Conservation (phyloP, 2,888 invertebrate species). For the Leptopilina myrica region DNA sequence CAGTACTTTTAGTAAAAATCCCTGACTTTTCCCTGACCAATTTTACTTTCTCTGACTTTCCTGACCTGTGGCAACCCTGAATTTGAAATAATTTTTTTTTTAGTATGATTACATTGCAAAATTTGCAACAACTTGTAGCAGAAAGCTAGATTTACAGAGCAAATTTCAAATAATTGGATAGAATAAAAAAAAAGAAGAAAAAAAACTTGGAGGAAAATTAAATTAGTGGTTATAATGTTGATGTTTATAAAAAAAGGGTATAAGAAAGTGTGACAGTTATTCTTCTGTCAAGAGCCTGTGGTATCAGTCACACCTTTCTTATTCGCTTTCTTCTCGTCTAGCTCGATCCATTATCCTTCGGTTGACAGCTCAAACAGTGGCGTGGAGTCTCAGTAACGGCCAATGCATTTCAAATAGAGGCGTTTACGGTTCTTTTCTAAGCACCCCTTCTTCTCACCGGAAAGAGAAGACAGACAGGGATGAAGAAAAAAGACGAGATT, state of each 20-base stretch:
- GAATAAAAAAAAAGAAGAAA: too few species aligned
- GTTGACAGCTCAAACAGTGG: conserved; percentile 71
- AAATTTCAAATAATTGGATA: too few species aligned
- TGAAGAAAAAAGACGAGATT: conserved; percentile 33
- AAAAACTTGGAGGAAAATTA: too few species aligned
- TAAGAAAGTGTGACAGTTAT: conserved; percentile 53
- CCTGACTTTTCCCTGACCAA: too few species aligned
- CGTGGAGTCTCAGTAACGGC: conserved; percentile 61
- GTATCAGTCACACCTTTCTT: conserved; percentile 25
- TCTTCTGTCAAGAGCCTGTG: conserved; percentile 55
- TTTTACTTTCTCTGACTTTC: too few species aligned
- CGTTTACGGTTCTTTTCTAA: conserved; percentile 51
- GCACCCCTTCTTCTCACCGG: conserved; percentile 24
- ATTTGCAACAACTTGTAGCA: too few species aligned
- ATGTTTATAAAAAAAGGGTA: background rate
- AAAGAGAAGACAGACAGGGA: background rate
- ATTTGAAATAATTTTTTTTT: too few species aligned
- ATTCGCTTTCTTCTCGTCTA: conserved; percentile 33
- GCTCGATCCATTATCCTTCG: conserved; percentile 70
- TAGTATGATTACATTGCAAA: too few species aligned
- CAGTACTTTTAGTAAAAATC: too few species aligned
- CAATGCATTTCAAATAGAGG: conserved; percentile 73
- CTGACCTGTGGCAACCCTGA: too few species aligned
- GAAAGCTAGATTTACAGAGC: too few species aligned
- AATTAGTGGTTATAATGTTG: too few species aligned